phyloP scores from a whole-genome alignment of 2,888 invertebrate species.

The Oscheius sp. region DNA sequence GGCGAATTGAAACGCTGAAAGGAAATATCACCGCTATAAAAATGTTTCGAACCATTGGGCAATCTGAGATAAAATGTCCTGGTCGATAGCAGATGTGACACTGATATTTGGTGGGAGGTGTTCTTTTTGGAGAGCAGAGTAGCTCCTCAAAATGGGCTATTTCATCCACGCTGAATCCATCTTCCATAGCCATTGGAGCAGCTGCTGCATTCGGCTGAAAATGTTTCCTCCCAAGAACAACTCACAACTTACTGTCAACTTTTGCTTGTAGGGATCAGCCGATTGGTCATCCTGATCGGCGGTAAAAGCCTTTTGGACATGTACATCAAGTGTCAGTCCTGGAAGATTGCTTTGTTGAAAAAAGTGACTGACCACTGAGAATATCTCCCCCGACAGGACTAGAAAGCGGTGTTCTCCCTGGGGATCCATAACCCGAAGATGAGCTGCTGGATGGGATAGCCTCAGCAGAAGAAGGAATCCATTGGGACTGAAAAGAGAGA shows the following conservation, averaged over 20 bases:
- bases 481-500: constrained; percentile 27
- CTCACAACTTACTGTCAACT: neutral
- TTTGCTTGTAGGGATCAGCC: constrained; percentile 27
- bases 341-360: too few relatives aligned
- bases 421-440: constrained; percentile 67
- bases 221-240: neutral
- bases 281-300: constrained; percentile 30
- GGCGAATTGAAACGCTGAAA: constrained; percentile 68
- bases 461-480: constrained; percentile 21
- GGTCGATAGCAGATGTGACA: constrained; percentile 69
- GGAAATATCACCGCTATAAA: neutral
- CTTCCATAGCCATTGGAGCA: constrained; percentile 53
- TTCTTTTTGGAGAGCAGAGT: constrained; percentile 68
- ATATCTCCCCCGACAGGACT: constrained; percentile 47
- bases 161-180: constrained; percentile 66
- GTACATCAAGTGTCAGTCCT: constrained; percentile 42
- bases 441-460: constrained; percentile 45
- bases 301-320: constrained; percentile 47
- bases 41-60: constrained; percentile 63
- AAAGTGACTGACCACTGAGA: constrained; percentile 39
- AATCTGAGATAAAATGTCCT: constrained; percentile 68
- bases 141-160: constrained; percentile 67
- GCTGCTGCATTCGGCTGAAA: constrained; percentile 6
- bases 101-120: constrained; percentile 66
- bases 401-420: constrained; percentile 66